These are phyloP conservation scores for Idaea straminata DNA, from an alignment of 2,888 invertebrate genomes.

Conservation along the genomic window DNA sequence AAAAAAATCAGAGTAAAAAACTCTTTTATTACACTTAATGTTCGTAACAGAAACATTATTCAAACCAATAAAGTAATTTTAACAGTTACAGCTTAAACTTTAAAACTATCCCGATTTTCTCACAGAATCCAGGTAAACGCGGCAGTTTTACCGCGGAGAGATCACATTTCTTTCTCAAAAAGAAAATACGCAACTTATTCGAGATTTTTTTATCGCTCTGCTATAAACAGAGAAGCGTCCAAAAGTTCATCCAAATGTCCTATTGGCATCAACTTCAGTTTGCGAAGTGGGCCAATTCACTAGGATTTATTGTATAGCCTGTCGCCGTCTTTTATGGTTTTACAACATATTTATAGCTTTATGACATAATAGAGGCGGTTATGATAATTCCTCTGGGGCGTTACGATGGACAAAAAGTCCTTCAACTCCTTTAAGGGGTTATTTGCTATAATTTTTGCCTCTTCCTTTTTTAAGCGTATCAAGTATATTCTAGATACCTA, in stretches of 20 bases:
- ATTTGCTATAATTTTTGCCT: no score
- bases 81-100: neutral
- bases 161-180: neutral
- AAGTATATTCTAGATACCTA: no score
- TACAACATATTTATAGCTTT: constrained; percentile 77
- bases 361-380: constrained; percentile 61
- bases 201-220: constrained; percentile 14
- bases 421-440: neutral
- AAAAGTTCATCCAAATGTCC: constrained; percentile 33
- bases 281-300: constrained; percentile 68
- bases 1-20: no score
- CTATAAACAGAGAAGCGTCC: constrained; percentile 11
- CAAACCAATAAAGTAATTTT: neutral
- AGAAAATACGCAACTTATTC: constrained; percentile 7
- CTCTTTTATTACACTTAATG: neutral
- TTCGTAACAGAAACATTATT: neutral
- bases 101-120: no score
- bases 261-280: constrained; percentile 45
- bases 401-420: constrained; percentile 32
- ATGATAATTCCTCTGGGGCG: constrained; percentile 52
- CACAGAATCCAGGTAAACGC: no score
- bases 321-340: constrained; percentile 73
- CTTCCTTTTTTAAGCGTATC: no score
- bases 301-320: constrained; percentile 65
- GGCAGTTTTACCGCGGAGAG: neutral